phyloP scores from a whole-genome alignment of 2,888 invertebrate genomes.

The Nemurella pictetii region DNA sequence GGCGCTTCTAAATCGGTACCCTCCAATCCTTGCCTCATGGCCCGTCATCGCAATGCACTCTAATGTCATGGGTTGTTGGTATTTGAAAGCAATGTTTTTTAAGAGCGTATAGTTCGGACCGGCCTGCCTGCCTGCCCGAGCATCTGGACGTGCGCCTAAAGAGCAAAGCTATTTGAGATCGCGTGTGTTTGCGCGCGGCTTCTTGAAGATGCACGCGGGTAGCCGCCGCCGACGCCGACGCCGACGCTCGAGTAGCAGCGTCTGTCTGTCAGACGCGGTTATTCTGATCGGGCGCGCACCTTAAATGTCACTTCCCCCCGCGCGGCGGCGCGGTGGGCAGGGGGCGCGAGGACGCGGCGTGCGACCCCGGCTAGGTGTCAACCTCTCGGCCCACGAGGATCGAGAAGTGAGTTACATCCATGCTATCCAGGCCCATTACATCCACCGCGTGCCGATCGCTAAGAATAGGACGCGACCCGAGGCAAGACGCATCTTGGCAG shows the following conservation, averaged over 20 bases:
- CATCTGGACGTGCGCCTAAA: neutral
- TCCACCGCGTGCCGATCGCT: neutral
- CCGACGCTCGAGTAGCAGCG: neutral
- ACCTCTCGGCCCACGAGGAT: neutral
- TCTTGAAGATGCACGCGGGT: neutral
- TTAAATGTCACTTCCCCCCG: slow-evolving; percentile 37
- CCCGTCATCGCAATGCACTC: slow-evolving; percentile 22
- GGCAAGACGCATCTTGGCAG: neutral
- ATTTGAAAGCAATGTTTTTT: slow-evolving; percentile 25
- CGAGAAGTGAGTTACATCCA: slow-evolving; percentile 1
- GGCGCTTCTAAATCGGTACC: slow-evolving; percentile 11
- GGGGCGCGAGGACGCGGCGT: neutral
- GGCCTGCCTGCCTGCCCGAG: neutral
- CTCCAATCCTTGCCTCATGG: slow-evolving; percentile 3
- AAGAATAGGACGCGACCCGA: neutral
- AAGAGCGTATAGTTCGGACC: slow-evolving; percentile 2
- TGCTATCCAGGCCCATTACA: neutral
- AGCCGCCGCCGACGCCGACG: neutral
- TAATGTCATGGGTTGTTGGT: slow-evolving; percentile 1
- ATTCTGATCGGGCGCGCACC: slow-evolving; percentile 29
- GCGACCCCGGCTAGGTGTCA: slow-evolving; percentile 10
- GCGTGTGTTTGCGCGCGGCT: neutral
- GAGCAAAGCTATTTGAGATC: neutral
- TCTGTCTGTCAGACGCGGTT: slow-evolving; percentile 10
- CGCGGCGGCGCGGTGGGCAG: neutral